Evolutionary conservation across 2,113 vertebrate species (phyloP).

Genomic region (Protobothrops flavoviridis): DNA sequence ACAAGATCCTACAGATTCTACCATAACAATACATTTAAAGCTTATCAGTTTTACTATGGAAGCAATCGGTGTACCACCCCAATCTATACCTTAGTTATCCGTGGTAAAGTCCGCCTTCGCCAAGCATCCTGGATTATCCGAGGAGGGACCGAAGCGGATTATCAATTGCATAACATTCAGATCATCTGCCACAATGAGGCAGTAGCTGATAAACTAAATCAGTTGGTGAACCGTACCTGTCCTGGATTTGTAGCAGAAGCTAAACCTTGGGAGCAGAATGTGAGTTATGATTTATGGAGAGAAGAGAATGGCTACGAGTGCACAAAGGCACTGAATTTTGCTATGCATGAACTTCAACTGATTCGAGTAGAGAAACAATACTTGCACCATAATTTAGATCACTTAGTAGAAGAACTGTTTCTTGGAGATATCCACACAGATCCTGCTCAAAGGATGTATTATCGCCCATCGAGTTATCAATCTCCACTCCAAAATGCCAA

Average conservation of each 20-base stretch:
- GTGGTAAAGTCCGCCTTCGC: conserved; percentile 85
- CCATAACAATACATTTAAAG: conserved; percentile 87
- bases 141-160: conserved; percentile 91
- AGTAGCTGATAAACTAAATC: conserved; percentile 76
- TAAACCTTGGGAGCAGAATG: conserved; percentile 75
- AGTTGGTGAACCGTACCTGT: conserved; percentile 80
- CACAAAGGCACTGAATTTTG: conserved; percentile 85
- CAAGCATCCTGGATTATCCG: conserved; percentile 97
- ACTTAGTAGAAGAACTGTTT: conserved; percentile 92
- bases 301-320: conserved; percentile 84
- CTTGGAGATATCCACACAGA: conserved; percentile 94
- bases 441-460: conserved; percentile 85
- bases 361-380: conserved; percentile 93
- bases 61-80: conserved; percentile 83
- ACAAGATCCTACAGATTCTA: conserved; percentile 94
- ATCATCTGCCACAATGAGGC: conserved; percentile 81
- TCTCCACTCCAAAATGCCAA: conserved; percentile 89
- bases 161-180: conserved; percentile 83
- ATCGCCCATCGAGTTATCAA: conserved; percentile 93
- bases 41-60: conserved; percentile 84
- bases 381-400: conserved; percentile 86
- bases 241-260: conserved; percentile 69
- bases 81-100: conserved; percentile 80
- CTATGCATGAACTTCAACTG: conserved; percentile 96
- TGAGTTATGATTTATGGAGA: conserved; percentile 82